Base-by-base conservation (phyloP, 53 echinoderm and acorn worm genomes). In the Luidia sarsii region DNA sequence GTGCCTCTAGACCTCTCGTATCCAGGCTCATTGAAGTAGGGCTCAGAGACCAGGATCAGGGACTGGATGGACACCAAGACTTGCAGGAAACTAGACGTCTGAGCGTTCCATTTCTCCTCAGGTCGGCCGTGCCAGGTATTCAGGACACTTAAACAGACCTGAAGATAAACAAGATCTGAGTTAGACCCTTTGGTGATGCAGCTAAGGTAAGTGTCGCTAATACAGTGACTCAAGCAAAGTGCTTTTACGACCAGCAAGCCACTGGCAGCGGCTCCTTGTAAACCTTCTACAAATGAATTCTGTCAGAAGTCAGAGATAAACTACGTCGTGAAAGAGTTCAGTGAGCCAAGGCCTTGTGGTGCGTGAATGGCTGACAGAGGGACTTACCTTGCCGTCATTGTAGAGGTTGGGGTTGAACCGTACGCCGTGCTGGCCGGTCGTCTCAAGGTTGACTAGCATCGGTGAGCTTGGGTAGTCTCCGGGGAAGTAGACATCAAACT, bases 121-220 rank as follows among this genome's bases (percentile, higher is more conserved):
- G 99, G 99, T 64, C 99, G 84, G 13, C 99, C 99, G 87, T 99
- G 99, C 99, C 94, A 99, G 11, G 99, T 99, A 49, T 99, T 99
- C 29, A 99, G 82, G 8, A 99, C 91, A 85, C 99, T 99, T 70
- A 99, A 81, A 94, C 94, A 99, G 33, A 99, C 99, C 99, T 99
- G 64, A n/a, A n/a, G n/a, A n/a, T n/a, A n/a, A n/a, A n/a, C n/a
- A n/a, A n/a, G n/a, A n/a, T n/a, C n/a, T n/a, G n/a, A n/a, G n/a
- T n/a, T n/a, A n/a, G n/a, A n/a, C n/a, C n/a, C n/a, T n/a, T n/a
- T n/a, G n/a, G n/a, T n/a, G n/a, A n/a, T n/a, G n/a, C n/a, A n/a
- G n/a, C n/a, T n/a, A n/a, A n/a, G n/a, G n/a, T n/a, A n/a, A n/a
- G n/a, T n/a, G n/a, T n/a, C n/a, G n/a, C n/a, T n/a, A n/a, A n/a